Conservation (phyloP, 2,113 vertebrate genomes). For the zebrafish (Danio rerio) region DNA sequence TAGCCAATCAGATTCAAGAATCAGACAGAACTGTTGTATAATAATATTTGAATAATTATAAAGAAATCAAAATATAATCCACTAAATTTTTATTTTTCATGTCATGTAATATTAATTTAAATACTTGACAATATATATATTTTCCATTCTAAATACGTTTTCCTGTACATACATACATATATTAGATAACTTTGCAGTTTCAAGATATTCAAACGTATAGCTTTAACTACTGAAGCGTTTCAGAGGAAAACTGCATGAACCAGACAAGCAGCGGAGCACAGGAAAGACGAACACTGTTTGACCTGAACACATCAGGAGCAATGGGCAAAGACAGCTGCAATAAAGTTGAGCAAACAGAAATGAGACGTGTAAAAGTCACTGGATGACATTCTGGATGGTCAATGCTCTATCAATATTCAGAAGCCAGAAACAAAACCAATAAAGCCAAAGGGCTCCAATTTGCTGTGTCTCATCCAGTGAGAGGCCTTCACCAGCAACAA, state of each 20-base stretch:
- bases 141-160: background rate
- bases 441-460: conserved; percentile 19
- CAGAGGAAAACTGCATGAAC: background rate
- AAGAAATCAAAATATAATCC: too few species aligned
- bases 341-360: conserved; percentile 1
- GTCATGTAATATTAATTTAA: too few species aligned
- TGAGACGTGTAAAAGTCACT: background rate
- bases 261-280: background rate
- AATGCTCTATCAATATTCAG: conserved; percentile 15
- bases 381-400: conserved; percentile 1
- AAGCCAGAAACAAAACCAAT: conserved; percentile 2
- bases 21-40: too few species aligned
- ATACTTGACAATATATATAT: too few species aligned
- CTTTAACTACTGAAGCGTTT: background rate
- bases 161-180: background rate
- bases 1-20: too few species aligned
- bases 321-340: background rate
- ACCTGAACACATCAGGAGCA: conserved; percentile 6
- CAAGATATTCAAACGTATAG: background rate
- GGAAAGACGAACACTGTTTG: background rate
- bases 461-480: background rate
- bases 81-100: too few species aligned
- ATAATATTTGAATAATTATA: too few species aligned
- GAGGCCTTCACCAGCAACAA: conserved; percentile 22
- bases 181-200: background rate